Base-by-base conservation (phyloP, 1,140 invertebrate genomes). In the Euura saliciscinereae region DNA sequence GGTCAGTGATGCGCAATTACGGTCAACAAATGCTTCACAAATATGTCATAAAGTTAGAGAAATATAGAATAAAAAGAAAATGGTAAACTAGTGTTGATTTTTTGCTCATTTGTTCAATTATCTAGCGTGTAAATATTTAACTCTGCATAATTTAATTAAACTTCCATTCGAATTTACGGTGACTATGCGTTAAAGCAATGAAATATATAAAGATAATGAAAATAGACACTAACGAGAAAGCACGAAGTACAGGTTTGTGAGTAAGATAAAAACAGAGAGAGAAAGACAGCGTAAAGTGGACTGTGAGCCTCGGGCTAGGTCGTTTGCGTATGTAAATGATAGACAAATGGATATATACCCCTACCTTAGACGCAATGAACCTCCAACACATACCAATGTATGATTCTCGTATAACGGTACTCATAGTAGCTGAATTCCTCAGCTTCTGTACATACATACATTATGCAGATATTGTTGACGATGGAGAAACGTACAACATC, bases 281-380 rank as follows among this genome's bases (percentile, higher is more conserved):
- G 51, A 28, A 28, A 28, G 51, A 59, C 10, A n/a, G 51, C 3
- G 13, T 59, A 11, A 59, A 28, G 28, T 59, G 51, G 51, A n/a
- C 51, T 11, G 51, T n/a, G 51, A n/a, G 51, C 51, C 51, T 59
- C 51, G 51, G 51, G 51, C 51, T 59, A 59, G 51, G 51, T 59
- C 51, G 51, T 59, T 59, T 59, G 51, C 51, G 51, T 59, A 59
- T 59, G 51, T 59, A 59, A 59, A 59, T 59, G 51, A 59, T 59
- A 59, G 51, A 59, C 51, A 59, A 59, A 59, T 6, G 6, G 51
- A 59, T 59, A 28, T n/a, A n/a, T n/a, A n/a, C n/a, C 28, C 28
- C 28, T 28, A 59, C 51, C 51, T 59, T 2, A 59, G 51, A 59
- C 51, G 51, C 51, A 59, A 59, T 59, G 51, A 59, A 59, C 51